phyloP scores from a whole-genome alignment of 2,113 vertebrate species.

The Dromiciops gliroides region DNA sequence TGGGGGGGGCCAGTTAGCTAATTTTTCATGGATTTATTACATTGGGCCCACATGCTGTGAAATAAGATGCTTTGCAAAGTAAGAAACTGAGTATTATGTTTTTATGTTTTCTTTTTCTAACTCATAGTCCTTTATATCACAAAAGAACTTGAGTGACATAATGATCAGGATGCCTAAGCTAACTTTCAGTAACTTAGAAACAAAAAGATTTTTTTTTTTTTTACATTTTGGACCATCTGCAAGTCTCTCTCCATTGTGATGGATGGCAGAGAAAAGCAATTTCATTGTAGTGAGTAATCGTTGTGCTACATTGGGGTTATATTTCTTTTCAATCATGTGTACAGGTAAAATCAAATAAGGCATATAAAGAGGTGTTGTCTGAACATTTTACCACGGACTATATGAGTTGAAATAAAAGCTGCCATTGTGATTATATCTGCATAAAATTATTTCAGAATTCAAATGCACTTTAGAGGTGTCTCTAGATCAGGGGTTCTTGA shows the following conservation, averaged over 20 bases:
- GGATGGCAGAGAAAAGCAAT: conserved; percentile 44
- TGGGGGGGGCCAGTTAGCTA: conserved; percentile 17
- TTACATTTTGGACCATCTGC: not conserved
- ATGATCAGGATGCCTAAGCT: conserved; percentile 31
- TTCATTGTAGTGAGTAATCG: conserved; percentile 15
- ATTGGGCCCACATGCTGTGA: conserved; percentile 30
- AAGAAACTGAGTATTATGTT: conserved; percentile 7
- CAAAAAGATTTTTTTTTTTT: not conserved
- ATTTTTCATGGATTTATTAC: conserved; percentile 36
- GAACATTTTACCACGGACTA: conserved; percentile 54
- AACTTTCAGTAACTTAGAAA: conserved; percentile 57
- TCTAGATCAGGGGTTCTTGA: not conserved
- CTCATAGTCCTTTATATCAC: conserved; percentile 51
- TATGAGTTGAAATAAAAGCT: conserved; percentile 60
- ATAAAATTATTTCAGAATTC: conserved; percentile 72
- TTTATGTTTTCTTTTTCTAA: conserved; percentile 23
- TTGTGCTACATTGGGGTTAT: conserved; percentile 15
- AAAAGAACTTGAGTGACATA: conserved; percentile 46
- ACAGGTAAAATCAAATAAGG: conserved; percentile 66
- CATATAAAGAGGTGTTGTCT: conserved; percentile 62
- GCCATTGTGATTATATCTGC: conserved; percentile 49
- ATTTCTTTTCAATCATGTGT: conserved; percentile 65
- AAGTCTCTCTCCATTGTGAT: conserved; percentile 34
- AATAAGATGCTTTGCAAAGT: conserved; percentile 22
- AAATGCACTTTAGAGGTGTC: conserved; percentile 49